Evolutionary conservation across 1,140 invertebrate species (phyloP).

Genomic region (Brachionus angularis): DNA sequence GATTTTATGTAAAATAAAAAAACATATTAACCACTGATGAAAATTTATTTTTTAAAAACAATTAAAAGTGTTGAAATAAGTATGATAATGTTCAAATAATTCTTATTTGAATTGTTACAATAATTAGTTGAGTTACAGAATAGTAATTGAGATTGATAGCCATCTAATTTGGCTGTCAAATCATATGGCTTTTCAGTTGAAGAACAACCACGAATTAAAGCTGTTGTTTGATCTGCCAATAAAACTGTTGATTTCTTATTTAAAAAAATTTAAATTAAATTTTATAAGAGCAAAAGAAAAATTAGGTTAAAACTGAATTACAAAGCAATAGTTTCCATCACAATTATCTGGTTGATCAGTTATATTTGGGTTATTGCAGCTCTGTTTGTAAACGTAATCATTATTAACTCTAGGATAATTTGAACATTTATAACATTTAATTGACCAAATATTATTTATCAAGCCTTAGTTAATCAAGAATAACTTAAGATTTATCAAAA

Average conservation of each 20-base stretch:
- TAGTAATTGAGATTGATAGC: slow-evolving; percentile 3
- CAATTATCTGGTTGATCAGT: not conserved
- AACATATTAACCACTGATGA: slow-evolving; percentile 8
- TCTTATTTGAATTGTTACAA: not conserved
- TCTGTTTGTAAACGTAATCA: slow-evolving; percentile 1
- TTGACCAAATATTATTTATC: not conserved
- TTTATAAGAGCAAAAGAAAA: too few relatives aligned
- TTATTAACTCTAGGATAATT: not conserved
- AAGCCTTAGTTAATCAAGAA: too few relatives aligned
- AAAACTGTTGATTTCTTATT: slow-evolving; percentile 16
- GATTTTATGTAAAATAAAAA: slow-evolving; percentile 4
- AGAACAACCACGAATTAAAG: slow-evolving; percentile 1
- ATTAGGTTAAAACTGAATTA: not conserved
- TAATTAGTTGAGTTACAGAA: slow-evolving; percentile 8
- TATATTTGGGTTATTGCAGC: not conserved
- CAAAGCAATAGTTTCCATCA: slow-evolving; percentile 15
- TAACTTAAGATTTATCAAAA: too few relatives aligned
- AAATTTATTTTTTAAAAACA: not conserved
- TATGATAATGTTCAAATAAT: not conserved
- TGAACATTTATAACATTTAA: not conserved
- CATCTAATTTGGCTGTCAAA: not conserved
- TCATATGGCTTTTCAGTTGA: slow-evolving; percentile 4
- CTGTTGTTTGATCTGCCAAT: not conserved
- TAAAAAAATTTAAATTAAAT: not conserved
- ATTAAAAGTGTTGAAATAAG: not conserved